Evolutionary conservation across 30 jellyfish, hydroid and myxozoan genomes (phyloP).

Genomic region (Cassiopea andromeda): DNA sequence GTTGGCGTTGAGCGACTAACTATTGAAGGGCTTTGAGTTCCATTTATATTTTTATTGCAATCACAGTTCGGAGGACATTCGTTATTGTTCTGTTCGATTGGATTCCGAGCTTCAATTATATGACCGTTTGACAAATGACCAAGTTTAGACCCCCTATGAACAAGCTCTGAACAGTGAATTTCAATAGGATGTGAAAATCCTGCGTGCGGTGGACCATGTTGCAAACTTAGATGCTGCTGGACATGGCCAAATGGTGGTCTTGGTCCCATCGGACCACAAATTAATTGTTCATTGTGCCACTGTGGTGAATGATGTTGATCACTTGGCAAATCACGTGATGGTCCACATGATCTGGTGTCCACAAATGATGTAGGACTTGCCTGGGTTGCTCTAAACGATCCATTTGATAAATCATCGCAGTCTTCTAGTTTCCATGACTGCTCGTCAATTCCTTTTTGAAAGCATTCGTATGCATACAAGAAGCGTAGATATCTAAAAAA

Average conservation of each 20-base stretch:
- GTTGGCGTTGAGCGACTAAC: conserved; percentile 21
- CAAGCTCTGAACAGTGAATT: conserved; percentile 47
- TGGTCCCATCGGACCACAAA: conserved; percentile 59
- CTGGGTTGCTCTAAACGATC: conserved; percentile 69
- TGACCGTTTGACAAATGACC: conserved; percentile 54
- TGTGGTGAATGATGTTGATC: conserved; percentile 66
- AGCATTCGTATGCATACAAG: conserved; percentile 77
- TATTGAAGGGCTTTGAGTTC: conserved; percentile 21
- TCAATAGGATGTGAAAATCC: conserved; percentile 50
- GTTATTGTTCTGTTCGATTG: conserved; percentile 16
- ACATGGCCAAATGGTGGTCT: conserved; percentile 55
- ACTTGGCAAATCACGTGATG: conserved; percentile 56
- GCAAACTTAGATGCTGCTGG: conserved; percentile 38
- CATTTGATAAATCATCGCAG: conserved; percentile 60
- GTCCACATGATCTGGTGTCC: conserved; percentile 49
- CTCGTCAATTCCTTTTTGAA: conserved; percentile 70
- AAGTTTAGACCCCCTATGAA: conserved; percentile 44
- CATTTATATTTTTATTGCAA: conserved; percentile 39
- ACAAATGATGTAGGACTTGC: conserved; percentile 66
- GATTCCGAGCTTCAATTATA: conserved; percentile 31
- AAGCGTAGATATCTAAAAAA: conserved; percentile 50
- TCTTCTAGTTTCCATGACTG: conserved; percentile 70
- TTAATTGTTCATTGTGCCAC: conserved; percentile 56
- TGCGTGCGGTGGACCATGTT: conserved; percentile 58
- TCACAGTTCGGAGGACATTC: conserved; percentile 45